Percentiles rank a stretch among this genome's conserved stretches.
Evolutionary conservation across 2,888 invertebrate species (phyloP).

Genomic region (Junonia oenone): DNA sequence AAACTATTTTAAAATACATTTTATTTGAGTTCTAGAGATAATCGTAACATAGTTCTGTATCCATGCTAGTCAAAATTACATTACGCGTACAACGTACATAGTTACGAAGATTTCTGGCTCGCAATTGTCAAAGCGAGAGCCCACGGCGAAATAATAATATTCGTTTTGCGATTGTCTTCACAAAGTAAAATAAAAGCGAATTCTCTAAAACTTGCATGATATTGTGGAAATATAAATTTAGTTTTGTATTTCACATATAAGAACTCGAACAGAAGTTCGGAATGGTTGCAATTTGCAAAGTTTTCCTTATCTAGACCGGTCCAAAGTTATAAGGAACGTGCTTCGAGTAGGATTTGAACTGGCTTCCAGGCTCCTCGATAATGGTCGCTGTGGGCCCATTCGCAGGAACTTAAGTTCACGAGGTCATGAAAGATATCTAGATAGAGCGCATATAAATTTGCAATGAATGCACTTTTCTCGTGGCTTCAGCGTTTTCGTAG

Average conservation of each 20-base stretch:
- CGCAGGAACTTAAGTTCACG: constrained; percentile 20
- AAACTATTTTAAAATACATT: background rate
- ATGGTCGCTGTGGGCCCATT: constrained; percentile 28
- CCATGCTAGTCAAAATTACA: no score
- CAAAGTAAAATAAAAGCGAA: constrained; percentile 5
- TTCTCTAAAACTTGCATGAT: constrained; percentile 12
- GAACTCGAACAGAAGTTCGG: constrained; percentile 19
- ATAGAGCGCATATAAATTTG: constrained; percentile 13
- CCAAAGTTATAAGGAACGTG: constrained; percentile 31
- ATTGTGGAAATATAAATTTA: constrained; percentile 19
- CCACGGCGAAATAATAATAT: background rate
- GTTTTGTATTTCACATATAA: constrained; percentile 22
- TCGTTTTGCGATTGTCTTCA: background rate
- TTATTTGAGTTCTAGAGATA: background rate
- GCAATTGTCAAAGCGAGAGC: background rate
- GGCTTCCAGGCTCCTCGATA: constrained; percentile 23
- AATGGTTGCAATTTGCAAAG: constrained; percentile 29
- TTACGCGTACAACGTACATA: no score
- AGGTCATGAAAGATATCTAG: constrained; percentile 16
- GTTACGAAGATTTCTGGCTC: background rate
- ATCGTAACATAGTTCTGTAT: background rate
- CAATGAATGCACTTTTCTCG: constrained; percentile 10
- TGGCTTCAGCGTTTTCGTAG: background rate
- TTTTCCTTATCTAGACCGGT: constrained; percentile 28
- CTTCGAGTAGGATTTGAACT: constrained; percentile 28